Evolutionary conservation across 2,797 vertebrate genomes (phyloP).

Genomic region (Linurgus olivaceus): DNA sequence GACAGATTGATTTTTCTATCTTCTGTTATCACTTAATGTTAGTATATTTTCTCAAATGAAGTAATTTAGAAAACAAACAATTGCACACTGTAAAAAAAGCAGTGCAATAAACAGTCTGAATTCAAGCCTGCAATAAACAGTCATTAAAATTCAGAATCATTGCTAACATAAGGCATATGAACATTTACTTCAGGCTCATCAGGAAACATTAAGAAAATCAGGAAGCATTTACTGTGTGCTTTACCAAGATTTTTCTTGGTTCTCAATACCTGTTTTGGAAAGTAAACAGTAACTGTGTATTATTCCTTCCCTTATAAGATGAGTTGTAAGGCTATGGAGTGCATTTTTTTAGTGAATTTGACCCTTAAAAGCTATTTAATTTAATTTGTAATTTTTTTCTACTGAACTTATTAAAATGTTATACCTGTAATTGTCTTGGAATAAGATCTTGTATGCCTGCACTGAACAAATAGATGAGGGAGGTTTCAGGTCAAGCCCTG

Average conservation of each 20-base stretch:
- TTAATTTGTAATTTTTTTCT: background rate
- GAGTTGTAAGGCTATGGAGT: background rate
- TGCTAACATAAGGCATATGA: background rate
- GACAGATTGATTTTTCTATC: background rate
- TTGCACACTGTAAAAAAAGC: background rate
- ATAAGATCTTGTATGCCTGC: background rate
- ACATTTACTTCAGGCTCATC: background rate
- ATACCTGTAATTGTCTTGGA: background rate
- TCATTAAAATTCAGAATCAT: background rate
- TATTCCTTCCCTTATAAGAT: background rate
- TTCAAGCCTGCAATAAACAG: background rate
- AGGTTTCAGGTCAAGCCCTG: background rate
- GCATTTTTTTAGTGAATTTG: background rate
- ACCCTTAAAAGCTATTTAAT: background rate
- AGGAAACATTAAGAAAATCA: background rate
- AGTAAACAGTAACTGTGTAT: background rate
- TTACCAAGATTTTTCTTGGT: background rate
- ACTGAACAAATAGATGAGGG: background rate
- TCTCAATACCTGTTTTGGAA: background rate
- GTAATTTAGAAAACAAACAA: background rate
- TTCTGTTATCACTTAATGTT: background rate
- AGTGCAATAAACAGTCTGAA: too few relatives aligned
- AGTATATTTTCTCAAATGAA: background rate
- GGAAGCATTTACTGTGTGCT: background rate
- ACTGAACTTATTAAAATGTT: background rate